Evolutionary conservation across 1,140 invertebrate species (phyloP).

Genomic region (Myzus persicae): DNA sequence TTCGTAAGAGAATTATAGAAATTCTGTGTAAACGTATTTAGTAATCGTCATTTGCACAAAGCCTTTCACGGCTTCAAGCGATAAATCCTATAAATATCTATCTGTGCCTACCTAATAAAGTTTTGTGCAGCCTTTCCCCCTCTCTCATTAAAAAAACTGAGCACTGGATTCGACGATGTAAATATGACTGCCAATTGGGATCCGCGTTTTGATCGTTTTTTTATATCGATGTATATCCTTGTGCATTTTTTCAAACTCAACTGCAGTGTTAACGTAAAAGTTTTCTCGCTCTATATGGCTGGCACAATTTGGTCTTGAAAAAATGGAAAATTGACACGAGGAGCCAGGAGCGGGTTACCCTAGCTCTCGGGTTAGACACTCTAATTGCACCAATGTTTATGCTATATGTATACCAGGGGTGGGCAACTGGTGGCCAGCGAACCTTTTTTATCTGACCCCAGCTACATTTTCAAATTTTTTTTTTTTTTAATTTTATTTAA

Average conservation of each 20-base stretch:
- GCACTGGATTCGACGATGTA: too few species aligned
- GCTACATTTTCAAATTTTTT: too few species aligned
- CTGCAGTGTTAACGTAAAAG: not conserved
- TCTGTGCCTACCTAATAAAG: not conserved
- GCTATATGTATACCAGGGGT: too few species aligned
- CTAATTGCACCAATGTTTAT: not conserved
- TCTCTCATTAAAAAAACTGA: not conserved
- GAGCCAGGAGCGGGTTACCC: not conserved
- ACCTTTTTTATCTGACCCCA: too few species aligned
- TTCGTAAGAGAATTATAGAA: not conserved
- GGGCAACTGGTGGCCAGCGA: too few species aligned
- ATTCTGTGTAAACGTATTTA: not conserved
- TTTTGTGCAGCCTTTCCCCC: not conserved
- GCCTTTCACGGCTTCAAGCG: not conserved
- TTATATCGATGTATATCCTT: not conserved
- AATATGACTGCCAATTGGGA: not conserved
- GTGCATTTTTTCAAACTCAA: not conserved
- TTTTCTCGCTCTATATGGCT: not conserved
- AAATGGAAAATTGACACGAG: not conserved
- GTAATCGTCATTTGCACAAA: not conserved
- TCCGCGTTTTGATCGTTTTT: not conserved
- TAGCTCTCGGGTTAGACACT: not conserved
- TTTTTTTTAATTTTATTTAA: too few species aligned
- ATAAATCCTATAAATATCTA: slow-evolving; percentile 13
- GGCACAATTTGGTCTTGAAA: not conserved